phyloP scores from a whole-genome alignment of 2,888 invertebrate genomes.

The Diaphora mendica region DNA sequence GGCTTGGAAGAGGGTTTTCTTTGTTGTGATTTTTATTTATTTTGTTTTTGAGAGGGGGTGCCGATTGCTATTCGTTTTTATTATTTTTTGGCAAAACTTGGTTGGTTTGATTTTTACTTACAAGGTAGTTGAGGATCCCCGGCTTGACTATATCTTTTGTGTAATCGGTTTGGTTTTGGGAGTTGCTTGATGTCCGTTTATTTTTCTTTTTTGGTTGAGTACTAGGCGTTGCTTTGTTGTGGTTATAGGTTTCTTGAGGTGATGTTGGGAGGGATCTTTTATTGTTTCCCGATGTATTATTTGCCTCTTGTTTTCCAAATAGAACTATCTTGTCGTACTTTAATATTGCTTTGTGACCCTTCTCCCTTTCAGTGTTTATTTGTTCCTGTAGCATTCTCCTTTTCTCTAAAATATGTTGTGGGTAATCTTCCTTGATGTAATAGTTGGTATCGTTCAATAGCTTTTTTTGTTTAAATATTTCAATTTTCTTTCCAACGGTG shows the following conservation, averaged over 20 bases:
- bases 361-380: constrained; percentile 19
- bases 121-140: constrained; percentile 1
- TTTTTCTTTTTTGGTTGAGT: constrained; percentile 7
- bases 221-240: background rate
- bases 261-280: constrained; percentile 2
- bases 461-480: background rate
- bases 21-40: background rate
- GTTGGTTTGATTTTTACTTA: background rate
- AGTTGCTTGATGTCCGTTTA: background rate
- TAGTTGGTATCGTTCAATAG: background rate
- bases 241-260: background rate
- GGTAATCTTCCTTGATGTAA: background rate
- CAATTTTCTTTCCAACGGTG: background rate
- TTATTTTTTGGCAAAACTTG: constrained; percentile 3
- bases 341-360: constrained; percentile 10
- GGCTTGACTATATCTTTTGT: background rate
- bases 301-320: background rate
- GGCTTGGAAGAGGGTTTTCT: background rate
- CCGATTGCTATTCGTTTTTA: background rate
- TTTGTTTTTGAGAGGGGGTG: background rate
- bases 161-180: background rate
- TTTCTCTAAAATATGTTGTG: constrained; percentile 16
- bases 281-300: background rate
- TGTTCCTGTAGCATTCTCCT: constrained; percentile 41
- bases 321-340: constrained; percentile 10